Percentiles rank a stretch among this genome's conserved stretches.
phyloP scores from a whole-genome alignment of 30 jellyfish, hydroid and myxozoan species.

The Cassiopea andromeda region DNA sequence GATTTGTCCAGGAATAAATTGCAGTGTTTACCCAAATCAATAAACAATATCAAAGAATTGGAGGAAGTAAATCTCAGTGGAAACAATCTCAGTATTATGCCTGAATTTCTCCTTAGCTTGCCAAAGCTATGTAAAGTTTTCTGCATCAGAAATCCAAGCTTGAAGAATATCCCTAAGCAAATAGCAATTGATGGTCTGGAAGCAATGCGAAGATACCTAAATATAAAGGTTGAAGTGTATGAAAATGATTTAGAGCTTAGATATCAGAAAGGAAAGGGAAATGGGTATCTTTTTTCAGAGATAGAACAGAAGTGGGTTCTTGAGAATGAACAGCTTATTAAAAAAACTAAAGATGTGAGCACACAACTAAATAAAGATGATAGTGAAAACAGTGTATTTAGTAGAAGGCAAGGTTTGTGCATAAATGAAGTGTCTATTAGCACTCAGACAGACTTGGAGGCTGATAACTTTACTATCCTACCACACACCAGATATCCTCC shows the following conservation, averaged over 20 bases:
- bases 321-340: constrained; percentile 24
- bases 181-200: constrained; percentile 67
- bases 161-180: constrained; percentile 58
- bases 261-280: neutral
- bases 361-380: constrained; percentile 40
- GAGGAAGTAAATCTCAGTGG: constrained; percentile 64
- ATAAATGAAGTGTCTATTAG: constrained; percentile 6
- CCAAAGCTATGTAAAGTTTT: constrained; percentile 62
- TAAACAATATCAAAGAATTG: constrained; percentile 52
- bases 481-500: neutral
- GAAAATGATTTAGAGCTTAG: constrained; percentile 22
- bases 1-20: constrained; percentile 64
- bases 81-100: constrained; percentile 40
- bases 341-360: constrained; percentile 57
- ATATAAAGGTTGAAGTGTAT: constrained; percentile 50
- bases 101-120: constrained; percentile 53
- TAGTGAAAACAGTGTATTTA: neutral
- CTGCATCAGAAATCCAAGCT: constrained; percentile 50
- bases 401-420: neutral
- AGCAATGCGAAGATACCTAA: constrained; percentile 66
- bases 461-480: neutral
- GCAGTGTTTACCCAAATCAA: neutral
- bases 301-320: constrained; percentile 45
- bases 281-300: constrained; percentile 11
- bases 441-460: constrained; percentile 46